Conservation (phyloP, 2,113 vertebrate species). For the Calyptommatus sinebrachiatus region DNA sequence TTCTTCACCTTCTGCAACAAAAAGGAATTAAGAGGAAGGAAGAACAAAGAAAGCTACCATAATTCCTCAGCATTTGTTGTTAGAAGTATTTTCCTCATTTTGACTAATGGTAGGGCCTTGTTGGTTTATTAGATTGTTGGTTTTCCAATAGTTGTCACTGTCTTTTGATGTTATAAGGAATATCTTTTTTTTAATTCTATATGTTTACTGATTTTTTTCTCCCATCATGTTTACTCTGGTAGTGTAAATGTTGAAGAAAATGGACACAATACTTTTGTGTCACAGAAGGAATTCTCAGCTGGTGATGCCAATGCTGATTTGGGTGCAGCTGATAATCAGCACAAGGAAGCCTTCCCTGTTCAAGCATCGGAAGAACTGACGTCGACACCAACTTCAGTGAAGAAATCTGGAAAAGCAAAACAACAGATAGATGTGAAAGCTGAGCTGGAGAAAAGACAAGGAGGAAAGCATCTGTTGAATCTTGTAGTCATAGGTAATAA, state of each 20-base stretch:
- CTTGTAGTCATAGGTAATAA: slow-evolving; percentile 92
- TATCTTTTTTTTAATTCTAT: slow-evolving; percentile 19
- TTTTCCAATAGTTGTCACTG: slow-evolving; percentile 25
- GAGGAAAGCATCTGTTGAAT: slow-evolving; percentile 92
- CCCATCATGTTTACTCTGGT: slow-evolving; percentile 25
- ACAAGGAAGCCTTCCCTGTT: slow-evolving; percentile 59
- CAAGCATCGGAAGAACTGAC: slow-evolving; percentile 75
- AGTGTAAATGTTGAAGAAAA: slow-evolving; percentile 79
- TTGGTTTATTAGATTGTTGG: background rate
- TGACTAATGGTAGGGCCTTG: no score
- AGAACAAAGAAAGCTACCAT: no score
- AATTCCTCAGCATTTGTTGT: no score
- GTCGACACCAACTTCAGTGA: slow-evolving; percentile 66
- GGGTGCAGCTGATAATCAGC: slow-evolving; percentile 61
- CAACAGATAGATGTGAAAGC: slow-evolving; percentile 87
- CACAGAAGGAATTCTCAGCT: slow-evolving; percentile 70
- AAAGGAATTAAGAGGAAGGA: no score
- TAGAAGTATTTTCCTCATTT: no score
- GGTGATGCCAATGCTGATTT: slow-evolving; percentile 59
- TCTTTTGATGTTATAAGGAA: slow-evolving; percentile 13
- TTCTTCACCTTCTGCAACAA: no score
- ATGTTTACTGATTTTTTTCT: background rate
- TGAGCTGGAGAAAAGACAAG: slow-evolving; percentile 94
- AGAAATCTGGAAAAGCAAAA: slow-evolving; percentile 81
- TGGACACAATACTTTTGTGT: slow-evolving; percentile 60